Base-by-base conservation (phyloP, 1,140 invertebrate genomes). In the Scaptodrosophila lebanonensis region DNA sequence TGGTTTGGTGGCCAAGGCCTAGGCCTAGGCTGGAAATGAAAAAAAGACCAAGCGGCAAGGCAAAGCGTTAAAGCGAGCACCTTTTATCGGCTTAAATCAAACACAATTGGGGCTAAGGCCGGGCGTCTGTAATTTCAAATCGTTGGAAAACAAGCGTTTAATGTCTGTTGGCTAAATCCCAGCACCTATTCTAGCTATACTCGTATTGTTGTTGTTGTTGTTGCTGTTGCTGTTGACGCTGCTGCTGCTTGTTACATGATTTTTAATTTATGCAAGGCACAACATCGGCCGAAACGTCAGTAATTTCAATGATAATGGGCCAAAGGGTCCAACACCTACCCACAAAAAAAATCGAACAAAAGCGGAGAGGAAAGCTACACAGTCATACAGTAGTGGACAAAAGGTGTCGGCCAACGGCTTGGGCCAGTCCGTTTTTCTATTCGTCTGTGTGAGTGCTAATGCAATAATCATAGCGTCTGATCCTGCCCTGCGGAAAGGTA, bases 71-170 rank as follows among this genome's bases (percentile, higher is more conserved):
- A 69, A 75, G 45, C 60, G n/a, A n/a, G 63, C 56, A 66, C 61
- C 70, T 69, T 79, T 82, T 82, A 82, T 82, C 75, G 75, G 75
- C 75, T 79, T 82, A 79, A 79, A 73, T 82, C 75, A 79, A 79
- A 79, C 69, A 52, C 45, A 71, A 50, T 50, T 66, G 52, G 53
- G 47, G 47, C 47, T 61, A 48, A 8, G 8, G n/a, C n/a, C n/a
- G n/a, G n/a, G n/a, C n/a, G n/a, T n/a, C n/a, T n/a, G 32, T 13
- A 25, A 25, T 33, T 33, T 33, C 32, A n/a, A 48, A 62, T 22
- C 30, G n/a, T 11, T 27, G 48, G 54, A 45, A 60, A 68, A 73
- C 58, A 82, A 65, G 69, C 75, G 66, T 82, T 79, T 82, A 79
- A 79, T 79, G 39, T 68, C 50, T 9, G 32, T 16, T 5, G 22